Evolutionary conservation across 2,888 invertebrate genomes (phyloP).

Genomic region (Sminthurinus aureus): DNA sequence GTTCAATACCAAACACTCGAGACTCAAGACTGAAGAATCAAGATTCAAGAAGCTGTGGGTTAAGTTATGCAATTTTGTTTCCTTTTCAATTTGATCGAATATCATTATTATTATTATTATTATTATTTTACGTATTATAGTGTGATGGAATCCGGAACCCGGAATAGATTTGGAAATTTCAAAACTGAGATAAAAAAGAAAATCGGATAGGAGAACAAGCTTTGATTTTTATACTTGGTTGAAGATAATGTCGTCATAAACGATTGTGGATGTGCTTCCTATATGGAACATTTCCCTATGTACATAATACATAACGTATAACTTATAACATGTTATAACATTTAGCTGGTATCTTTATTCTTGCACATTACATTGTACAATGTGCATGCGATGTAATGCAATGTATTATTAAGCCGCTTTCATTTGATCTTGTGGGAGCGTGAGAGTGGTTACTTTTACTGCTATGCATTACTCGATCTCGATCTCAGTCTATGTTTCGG

Average conservation of each 20-base stretch:
- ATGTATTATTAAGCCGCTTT: constrained; percentile 11
- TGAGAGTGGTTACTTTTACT: constrained; percentile 34
- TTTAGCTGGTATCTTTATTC: too few species aligned
- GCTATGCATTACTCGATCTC: not conserved
- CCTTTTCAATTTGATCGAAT: not conserved
- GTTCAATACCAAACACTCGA: too few species aligned
- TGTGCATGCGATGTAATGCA: not conserved
- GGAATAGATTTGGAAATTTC: not conserved
- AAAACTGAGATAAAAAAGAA: not conserved
- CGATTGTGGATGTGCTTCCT: not conserved
- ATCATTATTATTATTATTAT: too few species aligned
- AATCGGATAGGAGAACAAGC: not conserved
- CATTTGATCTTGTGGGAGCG: constrained; percentile 41
- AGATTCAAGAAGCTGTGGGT: too few species aligned
- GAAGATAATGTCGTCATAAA: constrained; percentile 27
- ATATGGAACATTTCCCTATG: not conserved
- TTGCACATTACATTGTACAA: not conserved
- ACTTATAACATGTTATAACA: too few species aligned
- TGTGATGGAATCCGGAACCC: too few species aligned
- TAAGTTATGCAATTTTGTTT: too few species aligned
- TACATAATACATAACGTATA: too few species aligned
- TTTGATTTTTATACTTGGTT: constrained; percentile 22
- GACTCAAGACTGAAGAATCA: too few species aligned
- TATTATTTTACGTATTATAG: too few species aligned
- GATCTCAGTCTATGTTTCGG: not conserved